Evolutionary conservation across 2,113 vertebrate species (phyloP).

Genomic region (Sander vitreus): DNA sequence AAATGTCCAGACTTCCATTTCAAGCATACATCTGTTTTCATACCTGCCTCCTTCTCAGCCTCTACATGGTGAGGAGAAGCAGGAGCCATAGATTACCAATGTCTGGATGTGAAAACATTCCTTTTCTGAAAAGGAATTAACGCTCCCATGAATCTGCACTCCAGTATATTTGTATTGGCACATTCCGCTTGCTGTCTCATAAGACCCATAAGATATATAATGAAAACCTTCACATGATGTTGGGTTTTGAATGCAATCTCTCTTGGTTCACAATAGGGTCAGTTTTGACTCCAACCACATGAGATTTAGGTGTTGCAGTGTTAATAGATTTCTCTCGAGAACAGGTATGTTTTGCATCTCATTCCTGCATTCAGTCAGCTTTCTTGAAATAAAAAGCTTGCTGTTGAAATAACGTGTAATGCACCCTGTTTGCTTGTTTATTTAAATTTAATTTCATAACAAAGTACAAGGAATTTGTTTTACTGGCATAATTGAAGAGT

Average conservation of each 20-base stretch:
- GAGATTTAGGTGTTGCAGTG: neutral
- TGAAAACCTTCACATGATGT: conserved; percentile 26
- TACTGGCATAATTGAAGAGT: neutral
- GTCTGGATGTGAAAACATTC: conserved; percentile 39
- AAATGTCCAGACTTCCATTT: conserved; percentile 41
- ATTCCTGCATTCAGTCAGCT: neutral
- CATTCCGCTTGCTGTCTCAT: conserved; percentile 28
- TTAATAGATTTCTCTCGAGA: too few relatives aligned
- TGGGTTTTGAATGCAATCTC: neutral
- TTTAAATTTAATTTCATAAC: neutral
- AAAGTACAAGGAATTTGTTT: neutral
- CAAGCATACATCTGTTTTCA: conserved; percentile 5
- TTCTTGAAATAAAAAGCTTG: too few relatives aligned
- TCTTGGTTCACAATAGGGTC: neutral
- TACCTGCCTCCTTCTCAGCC: conserved; percentile 7
- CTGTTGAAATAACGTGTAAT: neutral
- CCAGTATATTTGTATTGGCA: conserved; percentile 5
- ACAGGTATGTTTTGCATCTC: conserved; percentile 1
- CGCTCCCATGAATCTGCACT: neutral
- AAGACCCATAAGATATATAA: neutral
- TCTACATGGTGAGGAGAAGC: conserved; percentile 18
- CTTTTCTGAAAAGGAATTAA: conserved; percentile 33
- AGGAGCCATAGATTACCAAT: conserved; percentile 26
- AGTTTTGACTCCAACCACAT: neutral
- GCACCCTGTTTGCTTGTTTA: neutral